phyloP scores from a whole-genome alignment of 2,888 invertebrate species.

The Galerucella nymphaeae region DNA sequence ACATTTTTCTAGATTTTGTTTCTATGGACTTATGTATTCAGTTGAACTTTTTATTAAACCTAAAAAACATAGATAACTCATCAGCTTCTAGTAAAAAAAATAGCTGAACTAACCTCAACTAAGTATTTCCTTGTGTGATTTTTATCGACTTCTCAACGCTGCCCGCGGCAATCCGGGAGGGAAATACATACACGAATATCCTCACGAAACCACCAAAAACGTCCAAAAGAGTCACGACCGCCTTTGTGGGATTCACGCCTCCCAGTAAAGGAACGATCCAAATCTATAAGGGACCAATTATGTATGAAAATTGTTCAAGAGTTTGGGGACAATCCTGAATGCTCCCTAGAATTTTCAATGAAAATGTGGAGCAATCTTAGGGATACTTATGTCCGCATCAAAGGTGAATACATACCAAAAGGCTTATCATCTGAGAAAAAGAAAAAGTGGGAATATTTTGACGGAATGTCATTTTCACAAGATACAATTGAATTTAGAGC shows the following conservation, averaged over 20 bases:
- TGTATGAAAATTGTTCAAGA: conserved; percentile 16
- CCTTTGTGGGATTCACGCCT: conserved; percentile 17
- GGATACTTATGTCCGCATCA: conserved; percentile 31
- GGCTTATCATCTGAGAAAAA: conserved; percentile 10
- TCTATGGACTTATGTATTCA: no score
- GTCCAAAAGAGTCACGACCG: no score
- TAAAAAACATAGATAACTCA: no score
- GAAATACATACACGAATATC: no score
- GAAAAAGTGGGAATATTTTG: conserved; percentile 34
- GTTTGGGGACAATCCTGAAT: conserved; percentile 21
- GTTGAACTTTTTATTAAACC: no score
- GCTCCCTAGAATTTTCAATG: conserved; percentile 11
- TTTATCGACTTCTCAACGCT: no score
- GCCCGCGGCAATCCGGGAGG: no score
- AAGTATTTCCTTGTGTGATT: no score
- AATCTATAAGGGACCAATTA: conserved; percentile 19
- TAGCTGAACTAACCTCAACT: no score
- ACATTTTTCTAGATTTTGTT: no score
- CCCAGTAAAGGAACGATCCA: conserved; percentile 14
- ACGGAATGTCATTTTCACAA: conserved; percentile 30
- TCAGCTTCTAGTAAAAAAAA: no score
- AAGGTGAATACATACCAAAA: conserved; percentile 32
- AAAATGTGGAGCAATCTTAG: conserved; percentile 36
- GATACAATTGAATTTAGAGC: conserved; percentile 26
- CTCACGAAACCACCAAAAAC: no score